Evolutionary conservation across 2,113 vertebrate genomes (phyloP).

Genomic region (Protobothrops flavoviridis): DNA sequence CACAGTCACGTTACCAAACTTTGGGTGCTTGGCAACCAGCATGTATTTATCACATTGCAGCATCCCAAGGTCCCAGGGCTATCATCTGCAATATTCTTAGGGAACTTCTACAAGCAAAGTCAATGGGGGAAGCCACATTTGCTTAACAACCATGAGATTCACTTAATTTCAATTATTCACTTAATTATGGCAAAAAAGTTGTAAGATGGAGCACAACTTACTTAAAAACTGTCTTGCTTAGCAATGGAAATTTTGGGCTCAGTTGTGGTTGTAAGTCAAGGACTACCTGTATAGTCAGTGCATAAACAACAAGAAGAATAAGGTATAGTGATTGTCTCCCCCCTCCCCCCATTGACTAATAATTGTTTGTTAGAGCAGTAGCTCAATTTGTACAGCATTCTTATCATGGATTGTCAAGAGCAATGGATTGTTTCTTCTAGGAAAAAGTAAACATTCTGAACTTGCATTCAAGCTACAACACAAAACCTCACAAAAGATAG

Average conservation of each 20-base stretch:
- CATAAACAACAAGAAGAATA: background rate
- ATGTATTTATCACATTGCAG: background rate
- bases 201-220: background rate
- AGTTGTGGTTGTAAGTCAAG: background rate
- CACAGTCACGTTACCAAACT: background rate
- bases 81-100: background rate
- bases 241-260: background rate
- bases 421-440: constrained; percentile 9
- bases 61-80: background rate
- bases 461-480: background rate
- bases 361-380: constrained; percentile 20
- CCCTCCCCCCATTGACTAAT: constrained; percentile 9
- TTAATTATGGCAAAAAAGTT: background rate
- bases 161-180: background rate
- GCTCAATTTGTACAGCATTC: background rate
- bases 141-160: background rate
- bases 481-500: background rate
- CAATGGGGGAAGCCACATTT: background rate
- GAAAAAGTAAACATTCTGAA: fast-evolving
- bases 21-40: background rate
- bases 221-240: background rate
- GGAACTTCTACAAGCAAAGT: background rate
- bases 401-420: background rate
- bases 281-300: background rate
- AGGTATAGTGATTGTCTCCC: background rate